Conservation (phyloP, 2,797 vertebrate species). For the Stomatorhinus walkeri region DNA sequence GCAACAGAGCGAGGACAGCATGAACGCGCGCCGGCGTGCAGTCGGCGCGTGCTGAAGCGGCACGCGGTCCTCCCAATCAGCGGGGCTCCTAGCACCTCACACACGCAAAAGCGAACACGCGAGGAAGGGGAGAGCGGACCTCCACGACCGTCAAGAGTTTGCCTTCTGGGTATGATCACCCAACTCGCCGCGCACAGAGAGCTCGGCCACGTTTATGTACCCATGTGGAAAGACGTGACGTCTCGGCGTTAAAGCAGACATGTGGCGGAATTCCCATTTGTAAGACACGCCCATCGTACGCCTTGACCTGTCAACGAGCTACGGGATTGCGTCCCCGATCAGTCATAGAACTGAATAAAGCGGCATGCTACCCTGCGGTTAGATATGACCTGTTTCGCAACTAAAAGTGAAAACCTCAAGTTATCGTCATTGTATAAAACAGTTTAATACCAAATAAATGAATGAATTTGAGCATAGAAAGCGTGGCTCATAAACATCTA, state of each 20-base stretch:
- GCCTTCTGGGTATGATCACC: not conserved
- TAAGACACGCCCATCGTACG: not conserved
- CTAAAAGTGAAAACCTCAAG: not conserved
- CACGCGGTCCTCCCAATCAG: not conserved
- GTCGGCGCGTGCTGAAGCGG: not conserved
- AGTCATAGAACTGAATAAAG: not conserved
- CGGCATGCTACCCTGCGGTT: not conserved
- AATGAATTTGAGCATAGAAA: not conserved
- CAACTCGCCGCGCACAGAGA: not conserved
- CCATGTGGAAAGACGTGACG: conserved; percentile 18
- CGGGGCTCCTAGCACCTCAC: not conserved
- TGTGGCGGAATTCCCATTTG: not conserved
- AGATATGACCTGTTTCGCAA: not conserved
- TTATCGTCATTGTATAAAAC: not conserved
- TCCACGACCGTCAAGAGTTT: not conserved
- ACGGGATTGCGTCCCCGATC: not conserved
- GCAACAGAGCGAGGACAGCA: not conserved
- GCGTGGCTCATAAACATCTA: not conserved
- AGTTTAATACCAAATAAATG: not conserved
- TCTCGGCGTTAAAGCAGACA: not conserved
- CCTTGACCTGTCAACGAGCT: not conserved
- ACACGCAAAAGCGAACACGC: not conserved
- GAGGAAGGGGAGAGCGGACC: not conserved
- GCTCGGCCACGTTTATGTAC: conserved; percentile 23
- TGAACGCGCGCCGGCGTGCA: not conserved